Evolutionary conservation across 1,140 invertebrate species (phyloP).

Genomic region (Colletes latitarsis): DNA sequence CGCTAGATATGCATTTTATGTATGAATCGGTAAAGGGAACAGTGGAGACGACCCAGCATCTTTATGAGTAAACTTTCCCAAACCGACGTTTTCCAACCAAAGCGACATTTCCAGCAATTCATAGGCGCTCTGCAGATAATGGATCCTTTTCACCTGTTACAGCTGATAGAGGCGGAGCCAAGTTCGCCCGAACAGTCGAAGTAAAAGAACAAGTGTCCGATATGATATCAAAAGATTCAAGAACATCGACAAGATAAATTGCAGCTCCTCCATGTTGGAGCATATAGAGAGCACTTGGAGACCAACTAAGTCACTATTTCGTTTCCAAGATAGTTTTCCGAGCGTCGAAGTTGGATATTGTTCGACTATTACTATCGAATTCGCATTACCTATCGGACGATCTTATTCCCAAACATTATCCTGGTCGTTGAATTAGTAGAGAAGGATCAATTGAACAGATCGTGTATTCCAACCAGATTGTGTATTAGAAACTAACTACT

Average conservation of each 20-base stretch:
- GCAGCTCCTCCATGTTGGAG: background rate
- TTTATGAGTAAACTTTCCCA: background rate
- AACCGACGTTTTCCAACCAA: constrained; percentile 1
- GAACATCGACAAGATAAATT: background rate
- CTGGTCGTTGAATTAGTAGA: no score
- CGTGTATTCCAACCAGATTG: no score
- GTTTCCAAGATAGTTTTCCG: no score
- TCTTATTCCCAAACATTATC: no score
- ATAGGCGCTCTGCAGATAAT: background rate
- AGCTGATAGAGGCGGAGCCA: background rate
- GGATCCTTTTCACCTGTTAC: constrained; percentile 13
- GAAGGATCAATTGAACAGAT: no score
- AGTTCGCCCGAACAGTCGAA: background rate
- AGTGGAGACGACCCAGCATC: background rate
- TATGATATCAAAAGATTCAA: background rate
- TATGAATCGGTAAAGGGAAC: background rate
- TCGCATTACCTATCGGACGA: no score
- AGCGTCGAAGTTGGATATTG: no score
- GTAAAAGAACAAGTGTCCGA: background rate
- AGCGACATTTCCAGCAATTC: background rate
- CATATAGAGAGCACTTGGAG: no score
- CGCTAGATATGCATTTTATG: background rate
- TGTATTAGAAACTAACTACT: no score
- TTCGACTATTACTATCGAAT: no score
- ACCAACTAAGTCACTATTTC: no score